phyloP scores from a whole-genome alignment of 2,888 invertebrate species.

The Standfussiana lucernea region DNA sequence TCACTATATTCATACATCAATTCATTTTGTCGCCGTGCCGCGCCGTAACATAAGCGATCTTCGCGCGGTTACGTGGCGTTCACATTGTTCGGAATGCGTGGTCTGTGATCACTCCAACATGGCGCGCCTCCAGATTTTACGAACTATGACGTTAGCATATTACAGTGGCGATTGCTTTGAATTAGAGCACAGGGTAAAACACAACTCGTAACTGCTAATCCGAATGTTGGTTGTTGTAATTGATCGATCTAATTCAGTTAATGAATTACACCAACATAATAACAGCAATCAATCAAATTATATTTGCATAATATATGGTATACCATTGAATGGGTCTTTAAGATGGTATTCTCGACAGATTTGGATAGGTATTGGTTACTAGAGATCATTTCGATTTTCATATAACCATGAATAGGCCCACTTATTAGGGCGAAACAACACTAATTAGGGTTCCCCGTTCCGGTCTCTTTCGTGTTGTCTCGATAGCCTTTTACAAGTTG shows the following conservation, averaged over 20 bases:
- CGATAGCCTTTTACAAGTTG: not conserved
- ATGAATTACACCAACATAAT: not conserved
- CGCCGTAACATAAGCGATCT: not conserved
- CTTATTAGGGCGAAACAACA: not conserved
- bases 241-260: not conserved
- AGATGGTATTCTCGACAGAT: not conserved
- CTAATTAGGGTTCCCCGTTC: conserved; percentile 7
- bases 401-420: not conserved
- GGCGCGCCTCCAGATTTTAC: not conserved
- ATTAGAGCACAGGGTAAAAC: not conserved
- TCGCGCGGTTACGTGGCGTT: not conserved
- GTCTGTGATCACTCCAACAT: not conserved
- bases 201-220: not conserved
- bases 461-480: no score
- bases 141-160: not conserved
- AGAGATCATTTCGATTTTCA: not conserved
- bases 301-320: not conserved
- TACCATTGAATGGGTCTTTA: no score
- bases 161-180: not conserved
- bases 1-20: not conserved
- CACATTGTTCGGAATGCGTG: not conserved
- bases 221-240: not conserved
- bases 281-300: not conserved
- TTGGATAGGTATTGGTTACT: not conserved
- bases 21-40: not conserved